Base-by-base conservation (phyloP, 2,797 vertebrate genomes). In the Geotrypetes seraphini region DNA sequence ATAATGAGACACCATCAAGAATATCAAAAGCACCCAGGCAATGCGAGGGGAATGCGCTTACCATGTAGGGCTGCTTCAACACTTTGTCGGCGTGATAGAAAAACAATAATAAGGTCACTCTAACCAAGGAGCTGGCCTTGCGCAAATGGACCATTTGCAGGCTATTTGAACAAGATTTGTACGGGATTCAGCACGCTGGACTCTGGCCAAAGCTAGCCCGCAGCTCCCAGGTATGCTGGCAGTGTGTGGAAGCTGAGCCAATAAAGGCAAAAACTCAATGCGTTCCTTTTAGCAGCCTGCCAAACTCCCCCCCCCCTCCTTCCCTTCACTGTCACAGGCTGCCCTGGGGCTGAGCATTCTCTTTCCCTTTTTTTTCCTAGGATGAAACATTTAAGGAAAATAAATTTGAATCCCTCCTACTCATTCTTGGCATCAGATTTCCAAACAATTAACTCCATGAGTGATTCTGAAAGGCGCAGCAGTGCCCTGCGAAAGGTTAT, bases 101-200 rank as follows among this genome's bases (percentile, higher is more conserved):
- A 2, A 19, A 11, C n/a, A 12, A n/a, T n/a, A n/a, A 18, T 18
- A 19, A 2, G 9, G 25, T 25, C 47, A 26, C 22, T 7, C 6
- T n/a, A 12, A 24, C 28, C 4, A 1, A 22, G 24, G 33, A 10
- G 2, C 11, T 6, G 7, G 20, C 10, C 25, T 33, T 43, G 24
- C 19, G n/a, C 3, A 3, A 36, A 38, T 12, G 25, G 29, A 28
- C 50, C 66, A 73, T 71, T 50, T 31, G 53, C 31, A 54, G 61
- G 46, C 58, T 19, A 44, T n/a, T n/a, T n/a, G n/a, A n/a, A n/a
- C 25, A 28, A 40, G 63, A 57, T 60, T 71, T 70, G 57, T 63
- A 56, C 23, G 7, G 17, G n/a, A 35, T 17, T 22, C 38, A 43
- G 52, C 62, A 68, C 50, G 68, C 69, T 77, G 65, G 63, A 75